Conservation (phyloP, 2,113 vertebrate species). For the Platanista minor region DNA sequence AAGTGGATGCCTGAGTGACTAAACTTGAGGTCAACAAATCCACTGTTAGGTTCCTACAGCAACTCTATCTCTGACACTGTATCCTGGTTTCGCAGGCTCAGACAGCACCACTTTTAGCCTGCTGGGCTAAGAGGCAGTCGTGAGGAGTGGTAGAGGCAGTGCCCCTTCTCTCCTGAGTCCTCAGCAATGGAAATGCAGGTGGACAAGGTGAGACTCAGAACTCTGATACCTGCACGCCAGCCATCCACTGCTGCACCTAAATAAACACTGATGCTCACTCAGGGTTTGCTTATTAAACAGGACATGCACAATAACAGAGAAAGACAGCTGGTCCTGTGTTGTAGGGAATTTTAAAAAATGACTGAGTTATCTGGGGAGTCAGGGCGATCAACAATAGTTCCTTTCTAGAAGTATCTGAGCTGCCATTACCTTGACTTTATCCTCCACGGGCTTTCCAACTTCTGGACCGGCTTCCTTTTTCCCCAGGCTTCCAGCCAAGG, state of each 20-base stretch:
- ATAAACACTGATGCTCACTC: not conserved
- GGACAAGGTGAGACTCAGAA: not conserved
- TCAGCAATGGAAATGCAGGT: not conserved
- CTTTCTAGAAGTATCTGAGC: not conserved
- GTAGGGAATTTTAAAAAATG: not conserved
- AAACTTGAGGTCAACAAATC: not conserved
- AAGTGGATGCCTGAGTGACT: not conserved
- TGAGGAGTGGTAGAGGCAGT: rapidly evolving
- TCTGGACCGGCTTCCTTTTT: conserved; percentile 72
- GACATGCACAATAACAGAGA: not conserved
- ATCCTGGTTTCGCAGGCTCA: not conserved
- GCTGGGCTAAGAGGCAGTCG: not conserved
- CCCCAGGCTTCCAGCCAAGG: conserved; percentile 79
- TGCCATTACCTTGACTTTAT: conserved; percentile 81
- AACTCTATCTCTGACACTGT: not conserved
- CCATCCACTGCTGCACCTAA: rapidly evolving
- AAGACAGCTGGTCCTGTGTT: not conserved
- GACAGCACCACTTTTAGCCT: not conserved
- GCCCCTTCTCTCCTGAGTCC: not conserved
- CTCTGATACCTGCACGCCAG: rapidly evolving
- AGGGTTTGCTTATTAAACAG: not conserved
- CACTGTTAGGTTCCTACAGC: not conserved
- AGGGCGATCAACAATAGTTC: not conserved
- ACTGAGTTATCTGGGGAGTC: not conserved
- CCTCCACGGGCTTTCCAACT: conserved; percentile 73